Evolutionary conservation across 92 coral and sea anemone species (phyloP).

Genomic region (Metridium senile): DNA sequence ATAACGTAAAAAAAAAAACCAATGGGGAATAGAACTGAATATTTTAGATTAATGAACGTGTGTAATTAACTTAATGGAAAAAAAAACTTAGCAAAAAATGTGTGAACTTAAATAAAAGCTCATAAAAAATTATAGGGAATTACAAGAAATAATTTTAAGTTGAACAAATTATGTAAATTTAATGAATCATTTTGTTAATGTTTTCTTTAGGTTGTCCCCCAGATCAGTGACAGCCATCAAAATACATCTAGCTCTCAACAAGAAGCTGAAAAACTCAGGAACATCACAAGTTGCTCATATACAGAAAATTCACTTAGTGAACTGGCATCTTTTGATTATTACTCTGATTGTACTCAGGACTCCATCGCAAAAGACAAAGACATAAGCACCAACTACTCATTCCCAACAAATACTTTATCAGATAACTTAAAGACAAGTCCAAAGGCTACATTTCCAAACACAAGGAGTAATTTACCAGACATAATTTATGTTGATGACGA

Average conservation of each 20-base stretch:
- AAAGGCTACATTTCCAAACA: neutral
- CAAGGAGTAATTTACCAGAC: neutral
- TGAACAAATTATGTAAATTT: neutral
- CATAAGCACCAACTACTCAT: neutral
- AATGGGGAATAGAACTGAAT: neutral
- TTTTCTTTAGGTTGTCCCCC: slow-evolving; percentile 20
- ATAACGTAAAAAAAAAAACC: neutral
- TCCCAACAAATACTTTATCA: neutral
- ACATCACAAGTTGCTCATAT: neutral
- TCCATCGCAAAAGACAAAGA: neutral
- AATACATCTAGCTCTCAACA: neutral
- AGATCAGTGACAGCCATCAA: neutral
- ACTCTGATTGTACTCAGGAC: neutral
- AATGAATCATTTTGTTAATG: neutral
- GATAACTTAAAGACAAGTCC: neutral
- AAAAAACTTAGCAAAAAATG: neutral
- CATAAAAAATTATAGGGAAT: too few relatives aligned
- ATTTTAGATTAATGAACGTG: neutral
- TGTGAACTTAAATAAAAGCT: too few relatives aligned
- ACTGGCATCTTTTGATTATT: too few relatives aligned
- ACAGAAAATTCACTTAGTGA: slow-evolving; percentile 6
- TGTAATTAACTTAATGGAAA: neutral
- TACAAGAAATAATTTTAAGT: too few relatives aligned
- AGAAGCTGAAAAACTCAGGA: neutral
- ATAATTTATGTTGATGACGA: neutral